Percentiles rank a stretch among this genome's conserved stretches.
Conservation (phyloP, 2,113 vertebrate species). For the Tympanuchus pallidicinctus region DNA sequence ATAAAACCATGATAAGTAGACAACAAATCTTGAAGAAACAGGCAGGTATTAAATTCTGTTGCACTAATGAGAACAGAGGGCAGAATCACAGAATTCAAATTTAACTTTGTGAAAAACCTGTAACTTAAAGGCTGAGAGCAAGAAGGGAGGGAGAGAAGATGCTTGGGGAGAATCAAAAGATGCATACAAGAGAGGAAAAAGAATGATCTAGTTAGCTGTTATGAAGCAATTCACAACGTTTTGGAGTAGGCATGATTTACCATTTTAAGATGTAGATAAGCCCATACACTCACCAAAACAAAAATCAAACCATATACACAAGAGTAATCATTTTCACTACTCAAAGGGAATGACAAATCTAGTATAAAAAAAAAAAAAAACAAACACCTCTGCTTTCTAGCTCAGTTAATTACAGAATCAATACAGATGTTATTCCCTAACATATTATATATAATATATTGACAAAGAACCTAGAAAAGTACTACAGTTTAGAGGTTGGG, state of each 20-base stretch:
- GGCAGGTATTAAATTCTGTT: neutral
- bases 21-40: neutral
- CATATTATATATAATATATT: neutral
- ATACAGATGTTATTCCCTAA: neutral
- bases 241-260: neutral
- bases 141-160: neutral
- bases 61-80: neutral
- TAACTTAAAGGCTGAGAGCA: accelerated
- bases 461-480: neutral
- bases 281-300: neutral
- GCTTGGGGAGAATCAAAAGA: neutral
- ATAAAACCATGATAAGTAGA: neutral
- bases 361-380: neutral
- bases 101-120: neutral
- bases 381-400: neutral
- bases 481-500: neutral
- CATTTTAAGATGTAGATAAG: neutral
- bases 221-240: neutral
- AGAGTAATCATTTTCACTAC: neutral
- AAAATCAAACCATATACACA: neutral
- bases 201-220: neutral
- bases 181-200: neutral
- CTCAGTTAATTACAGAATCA: neutral
- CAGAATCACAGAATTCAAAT: neutral
- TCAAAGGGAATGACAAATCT: neutral